Base-by-base conservation (phyloP, 2,888 invertebrate species). In the Ophioninae sp. region DNA sequence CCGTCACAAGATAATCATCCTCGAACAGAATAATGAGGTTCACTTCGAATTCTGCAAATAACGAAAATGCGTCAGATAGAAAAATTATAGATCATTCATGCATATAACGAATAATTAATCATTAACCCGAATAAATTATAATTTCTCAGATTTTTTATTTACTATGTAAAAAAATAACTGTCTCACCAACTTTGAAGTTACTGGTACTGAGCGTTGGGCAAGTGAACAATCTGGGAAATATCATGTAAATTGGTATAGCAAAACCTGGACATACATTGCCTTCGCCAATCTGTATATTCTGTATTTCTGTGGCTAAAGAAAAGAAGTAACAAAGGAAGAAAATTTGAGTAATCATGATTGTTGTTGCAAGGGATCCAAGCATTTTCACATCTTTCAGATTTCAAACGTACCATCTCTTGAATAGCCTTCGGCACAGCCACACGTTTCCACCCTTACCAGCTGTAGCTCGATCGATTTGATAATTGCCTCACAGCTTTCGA, bases 201-300 rank as follows among this genome's bases (percentile, higher is more conserved):
- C 96, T 96, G 1, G 98, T 98, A 84, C 96, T 94, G 83, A 98
- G 94, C 64, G 98, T 98, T 61, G 99, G 98, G 92, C 99, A 99
- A 1, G 99, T 98, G 93, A 99, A 99, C 72, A 99, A 94, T 70
- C 99, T 94, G 75, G 99, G 99, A 93, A 99, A 97, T 91, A 99
- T 96, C 98, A 99, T 98, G 93, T 97, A 96, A 91, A 99, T 97
- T 44, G 99, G 98, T 90, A 99, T 95, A 86, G 96, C 95, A 68
- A 98, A 94, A 85, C 96, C 96, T 82, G 96, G 95, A 74, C 95
- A 94, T 75, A 98, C 96, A 93, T 99, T 98, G 44, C 99, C 99
- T 91, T 97, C 98, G 0, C 97, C 98, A 85, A 99, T 96, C 94
- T 99, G 99, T 91, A 99, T 98, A 92, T 98, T 99, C 94, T 99